Evolutionary conservation across 2,888 invertebrate species (phyloP).

Genomic region (Blastobasis adustella): DNA sequence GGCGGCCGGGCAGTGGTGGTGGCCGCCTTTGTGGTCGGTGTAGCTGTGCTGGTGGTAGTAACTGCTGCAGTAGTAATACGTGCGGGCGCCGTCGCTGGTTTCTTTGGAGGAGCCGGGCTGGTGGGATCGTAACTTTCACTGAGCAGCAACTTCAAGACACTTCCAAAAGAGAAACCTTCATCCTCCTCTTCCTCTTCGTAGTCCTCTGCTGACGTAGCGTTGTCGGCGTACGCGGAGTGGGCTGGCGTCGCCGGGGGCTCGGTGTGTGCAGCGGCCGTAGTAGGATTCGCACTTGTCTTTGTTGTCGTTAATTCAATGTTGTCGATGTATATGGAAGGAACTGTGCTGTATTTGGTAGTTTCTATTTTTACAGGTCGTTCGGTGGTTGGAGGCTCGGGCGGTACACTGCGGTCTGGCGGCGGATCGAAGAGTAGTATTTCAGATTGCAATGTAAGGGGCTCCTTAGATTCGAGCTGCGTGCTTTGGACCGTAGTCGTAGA

Average conservation of each 20-base stretch:
- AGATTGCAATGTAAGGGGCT: conserved; percentile 10
- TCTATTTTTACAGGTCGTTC: not conserved
- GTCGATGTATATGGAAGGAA: not conserved
- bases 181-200: conserved; percentile 56
- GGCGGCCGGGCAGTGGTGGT: conserved; percentile 13
- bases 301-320: too few relatives aligned
- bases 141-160: conserved; percentile 76
- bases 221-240: too few relatives aligned
- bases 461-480: conserved; percentile 12
- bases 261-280: not conserved
- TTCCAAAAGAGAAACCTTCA: conserved; percentile 76
- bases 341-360: not conserved
- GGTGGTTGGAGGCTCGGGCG: not conserved
- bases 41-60: conserved; percentile 10
- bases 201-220: conserved; percentile 24
- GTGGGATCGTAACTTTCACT: conserved; percentile 60
- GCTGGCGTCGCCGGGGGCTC: conserved; percentile 9
- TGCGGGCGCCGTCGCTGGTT: not conserved
- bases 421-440: conserved; percentile 4
- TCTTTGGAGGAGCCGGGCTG: conserved; percentile 25
- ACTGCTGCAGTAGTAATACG: not conserved
- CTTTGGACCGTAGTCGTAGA: too few relatives aligned
- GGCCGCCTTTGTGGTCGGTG: conserved; percentile 16
- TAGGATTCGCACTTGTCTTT: not conserved
- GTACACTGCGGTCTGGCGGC: conserved; percentile 6